Conservation (phyloP, 2,888 invertebrate species). For the Eristalis tenax region DNA sequence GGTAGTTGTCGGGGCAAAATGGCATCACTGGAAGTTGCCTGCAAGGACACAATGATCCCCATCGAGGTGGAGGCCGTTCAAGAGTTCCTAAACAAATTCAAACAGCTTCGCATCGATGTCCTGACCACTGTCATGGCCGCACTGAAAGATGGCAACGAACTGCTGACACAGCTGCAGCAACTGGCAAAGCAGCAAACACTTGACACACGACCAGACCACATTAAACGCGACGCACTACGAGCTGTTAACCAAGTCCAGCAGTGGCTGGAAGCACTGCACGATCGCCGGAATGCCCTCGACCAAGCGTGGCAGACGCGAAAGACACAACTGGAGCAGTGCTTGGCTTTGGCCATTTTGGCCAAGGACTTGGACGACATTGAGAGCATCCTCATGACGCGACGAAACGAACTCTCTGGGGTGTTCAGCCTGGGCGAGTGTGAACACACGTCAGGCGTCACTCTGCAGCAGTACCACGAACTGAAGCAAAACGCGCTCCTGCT, state of each 20-base stretch:
- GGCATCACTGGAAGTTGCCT: slow-evolving; percentile 86
- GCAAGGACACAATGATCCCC: slow-evolving; percentile 86
- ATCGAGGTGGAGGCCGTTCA: slow-evolving; percentile 88
- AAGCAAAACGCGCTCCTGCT: slow-evolving; percentile 87
- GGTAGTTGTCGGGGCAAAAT: slow-evolving; percentile 87
- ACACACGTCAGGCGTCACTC: slow-evolving; percentile 85
- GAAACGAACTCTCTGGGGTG: slow-evolving; percentile 83
- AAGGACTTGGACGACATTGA: slow-evolving; percentile 87
- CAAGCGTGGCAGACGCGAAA: slow-evolving; percentile 86
- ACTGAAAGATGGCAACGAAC: slow-evolving; percentile 88
- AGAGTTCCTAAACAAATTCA: slow-evolving; percentile 86
- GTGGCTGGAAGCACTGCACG: slow-evolving; percentile 89
- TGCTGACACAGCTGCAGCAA: slow-evolving; percentile 88
- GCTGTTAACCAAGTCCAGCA: slow-evolving; percentile 86
- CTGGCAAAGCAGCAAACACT: slow-evolving; percentile 88
- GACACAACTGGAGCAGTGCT: slow-evolving; percentile 89
- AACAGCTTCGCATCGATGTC: slow-evolving; percentile 87
- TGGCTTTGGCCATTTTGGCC: slow-evolving; percentile 88
- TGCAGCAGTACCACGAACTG: slow-evolving; percentile 87
- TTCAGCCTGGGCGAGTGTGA: slow-evolving; percentile 86
- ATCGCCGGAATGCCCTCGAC: slow-evolving; percentile 88
- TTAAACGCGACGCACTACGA: slow-evolving; percentile 82
- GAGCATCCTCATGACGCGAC: slow-evolving; percentile 83
- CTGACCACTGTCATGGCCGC: slow-evolving; percentile 90
- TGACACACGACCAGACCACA: slow-evolving; percentile 87